phyloP scores from a whole-genome alignment of 2,888 invertebrate genomes.

The Blastobasis lacticolella region DNA sequence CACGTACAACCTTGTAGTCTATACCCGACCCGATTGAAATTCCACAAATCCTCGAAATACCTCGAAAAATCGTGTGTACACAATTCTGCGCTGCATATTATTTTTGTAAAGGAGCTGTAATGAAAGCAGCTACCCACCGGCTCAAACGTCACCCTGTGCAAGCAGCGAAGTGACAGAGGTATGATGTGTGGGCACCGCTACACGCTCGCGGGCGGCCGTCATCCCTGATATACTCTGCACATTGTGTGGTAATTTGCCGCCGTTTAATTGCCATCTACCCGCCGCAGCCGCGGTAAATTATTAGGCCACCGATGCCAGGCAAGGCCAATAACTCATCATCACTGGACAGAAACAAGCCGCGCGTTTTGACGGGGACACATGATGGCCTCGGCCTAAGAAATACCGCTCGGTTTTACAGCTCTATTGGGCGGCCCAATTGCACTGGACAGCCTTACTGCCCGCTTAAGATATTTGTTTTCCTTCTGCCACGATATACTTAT shows the following conservation, averaged over 20 bases:
- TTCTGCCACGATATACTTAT: too few relatives aligned
- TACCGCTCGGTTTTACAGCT: constrained; percentile 2
- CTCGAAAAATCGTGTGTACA: too few relatives aligned
- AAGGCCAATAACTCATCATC: constrained; percentile 58
- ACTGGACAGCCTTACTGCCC: too few relatives aligned
- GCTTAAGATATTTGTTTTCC: not conserved
- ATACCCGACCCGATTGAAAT: too few relatives aligned
- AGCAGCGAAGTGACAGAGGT: constrained; percentile 30
- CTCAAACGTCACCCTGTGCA: constrained; percentile 25
- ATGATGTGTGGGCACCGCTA: constrained; percentile 43
- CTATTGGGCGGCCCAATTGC: not conserved
- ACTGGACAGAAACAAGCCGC: constrained; percentile 47
- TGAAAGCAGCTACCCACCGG: too few relatives aligned
- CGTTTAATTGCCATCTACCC: constrained; percentile 62
- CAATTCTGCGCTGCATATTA: too few relatives aligned
- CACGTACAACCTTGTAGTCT: too few relatives aligned
- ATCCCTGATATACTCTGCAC: constrained; percentile 64
- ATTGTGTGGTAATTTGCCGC: constrained; percentile 69
- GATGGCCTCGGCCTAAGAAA: constrained; percentile 17
- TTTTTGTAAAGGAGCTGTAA: too few relatives aligned
- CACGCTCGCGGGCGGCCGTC: constrained; percentile 41
- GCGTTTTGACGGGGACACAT: constrained; percentile 9
- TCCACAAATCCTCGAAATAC: too few relatives aligned
- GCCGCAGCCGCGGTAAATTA: constrained; percentile 62
- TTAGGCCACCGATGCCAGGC: constrained; percentile 59